Percentiles rank a stretch among this genome's conserved stretches.
Evolutionary conservation across 2,888 invertebrate genomes (phyloP).

Genomic region (Brenthis ino): DNA sequence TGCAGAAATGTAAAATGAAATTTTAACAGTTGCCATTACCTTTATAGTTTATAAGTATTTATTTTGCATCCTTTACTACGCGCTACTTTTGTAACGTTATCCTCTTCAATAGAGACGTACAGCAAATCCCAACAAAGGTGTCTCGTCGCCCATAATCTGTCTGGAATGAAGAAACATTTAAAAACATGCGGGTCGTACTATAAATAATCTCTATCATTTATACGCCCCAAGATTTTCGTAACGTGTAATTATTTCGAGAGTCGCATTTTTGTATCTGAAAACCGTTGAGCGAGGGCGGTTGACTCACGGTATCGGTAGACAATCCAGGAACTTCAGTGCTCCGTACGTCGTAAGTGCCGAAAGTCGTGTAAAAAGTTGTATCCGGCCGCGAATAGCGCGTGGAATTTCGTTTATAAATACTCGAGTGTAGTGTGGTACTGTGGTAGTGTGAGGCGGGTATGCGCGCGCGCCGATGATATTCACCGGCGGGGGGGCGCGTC

Average conservation of each 20-base stretch:
- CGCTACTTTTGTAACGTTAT: no score
- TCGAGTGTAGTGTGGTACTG: conserved; percentile 49
- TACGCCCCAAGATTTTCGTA: conserved; percentile 50
- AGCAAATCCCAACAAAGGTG: conserved; percentile 8
- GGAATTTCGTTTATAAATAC: conserved; percentile 81
- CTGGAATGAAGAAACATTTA: conserved; percentile 49
- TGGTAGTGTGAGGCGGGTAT: conserved; percentile 48
- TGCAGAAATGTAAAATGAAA: no score
- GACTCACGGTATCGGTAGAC: conserved; percentile 73
- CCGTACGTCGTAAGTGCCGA: conserved; percentile 79
- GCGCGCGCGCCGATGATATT: conserved; percentile 77
- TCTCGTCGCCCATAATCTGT: conserved; percentile 46
- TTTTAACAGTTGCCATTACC: no score
- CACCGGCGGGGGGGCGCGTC: conserved; percentile 80
- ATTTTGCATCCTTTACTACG: no score
- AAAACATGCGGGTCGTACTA: conserved; percentile 54
- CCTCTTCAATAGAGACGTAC: neutral
- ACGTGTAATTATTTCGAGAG: conserved; percentile 61
- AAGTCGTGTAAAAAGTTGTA: conserved; percentile 82
- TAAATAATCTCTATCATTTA: conserved; percentile 63
- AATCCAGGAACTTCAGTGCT: conserved; percentile 73
- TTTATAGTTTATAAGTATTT: no score
- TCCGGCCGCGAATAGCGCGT: conserved; percentile 74
- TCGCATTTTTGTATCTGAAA: conserved; percentile 55
- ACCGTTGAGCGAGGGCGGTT: conserved; percentile 51